phyloP scores from a whole-genome alignment of 2,888 invertebrate genomes.

The Sinelater perroti region DNA sequence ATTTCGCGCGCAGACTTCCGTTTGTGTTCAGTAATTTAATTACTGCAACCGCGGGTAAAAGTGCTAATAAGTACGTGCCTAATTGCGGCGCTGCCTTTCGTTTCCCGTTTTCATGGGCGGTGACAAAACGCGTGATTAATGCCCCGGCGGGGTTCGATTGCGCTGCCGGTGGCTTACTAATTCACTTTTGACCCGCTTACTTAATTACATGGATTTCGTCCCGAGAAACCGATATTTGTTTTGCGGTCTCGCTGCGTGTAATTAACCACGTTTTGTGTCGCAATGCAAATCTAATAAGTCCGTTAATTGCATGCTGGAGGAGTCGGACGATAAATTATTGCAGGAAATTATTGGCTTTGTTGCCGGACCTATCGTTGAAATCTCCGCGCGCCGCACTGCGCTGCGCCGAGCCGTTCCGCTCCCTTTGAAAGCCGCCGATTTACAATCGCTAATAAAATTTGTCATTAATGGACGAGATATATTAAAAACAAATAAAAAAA shows the following conservation, averaged over 20 bases:
- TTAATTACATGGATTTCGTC: slow-evolving; percentile 15
- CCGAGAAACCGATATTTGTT: not conserved
- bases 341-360: not conserved
- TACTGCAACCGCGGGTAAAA: not conserved
- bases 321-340: not conserved
- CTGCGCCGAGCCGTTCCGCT: too few species aligned
- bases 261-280: not conserved
- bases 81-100: slow-evolving; percentile 6
- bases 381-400: too few species aligned
- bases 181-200: slow-evolving; percentile 12
- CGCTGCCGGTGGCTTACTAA: slow-evolving; percentile 4
- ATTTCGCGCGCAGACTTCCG: not conserved
- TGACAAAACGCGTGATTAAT: not conserved
- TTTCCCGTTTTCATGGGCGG: slow-evolving; percentile 5
- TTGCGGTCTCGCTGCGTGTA: not conserved
- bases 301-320: not conserved
- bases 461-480: too few species aligned
- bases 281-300: slow-evolving; percentile 8
- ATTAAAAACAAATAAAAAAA: too few species aligned
- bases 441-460: too few species aligned
- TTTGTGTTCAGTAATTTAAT: not conserved
- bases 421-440: too few species aligned
- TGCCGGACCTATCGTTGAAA: not conserved
- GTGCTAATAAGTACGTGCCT: not conserved
- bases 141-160: not conserved